Conservation (phyloP, 2,113 vertebrate species). For the rabbit (Oryctolagus cuniculus) region DNA sequence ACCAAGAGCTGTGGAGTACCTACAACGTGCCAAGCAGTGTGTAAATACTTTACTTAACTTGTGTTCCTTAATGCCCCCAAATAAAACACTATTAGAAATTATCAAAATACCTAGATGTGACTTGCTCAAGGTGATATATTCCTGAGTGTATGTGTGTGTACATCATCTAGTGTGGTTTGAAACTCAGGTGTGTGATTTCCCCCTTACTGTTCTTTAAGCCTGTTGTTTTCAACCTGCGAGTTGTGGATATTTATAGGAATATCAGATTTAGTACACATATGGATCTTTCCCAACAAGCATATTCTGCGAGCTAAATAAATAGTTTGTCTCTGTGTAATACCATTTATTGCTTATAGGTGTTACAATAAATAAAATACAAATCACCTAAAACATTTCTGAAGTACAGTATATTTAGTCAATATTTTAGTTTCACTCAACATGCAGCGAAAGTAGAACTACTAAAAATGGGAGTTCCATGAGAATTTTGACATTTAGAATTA, state of each 20-base stretch:
- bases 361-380: slow-evolving; percentile 64
- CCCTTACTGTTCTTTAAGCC: not conserved
- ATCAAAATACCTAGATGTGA: not conserved
- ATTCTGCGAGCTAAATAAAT: slow-evolving; percentile 61
- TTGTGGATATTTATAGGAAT: slow-evolving; percentile 47
- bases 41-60: not conserved
- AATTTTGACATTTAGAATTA: slow-evolving; percentile 60
- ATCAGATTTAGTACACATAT: slow-evolving; percentile 46
- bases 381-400: slow-evolving; percentile 31
- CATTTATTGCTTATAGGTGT: slow-evolving; percentile 26
- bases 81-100: not conserved
- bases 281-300: slow-evolving; percentile 30
- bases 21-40: not conserved
- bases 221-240: slow-evolving; percentile 39
- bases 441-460: not conserved
- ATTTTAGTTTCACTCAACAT: slow-evolving; percentile 44
- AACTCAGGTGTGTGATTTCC: not conserved
- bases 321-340: not conserved
- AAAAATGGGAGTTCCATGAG: not conserved
- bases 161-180: not conserved
- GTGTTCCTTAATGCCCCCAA: not conserved
- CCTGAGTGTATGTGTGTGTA: rapidly evolving
- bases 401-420: slow-evolving; percentile 24
- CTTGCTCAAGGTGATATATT: not conserved
- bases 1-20: not conserved